Evolutionary conservation across 2,888 invertebrate species (phyloP).

Genomic region (Spilarctia lutea): DNA sequence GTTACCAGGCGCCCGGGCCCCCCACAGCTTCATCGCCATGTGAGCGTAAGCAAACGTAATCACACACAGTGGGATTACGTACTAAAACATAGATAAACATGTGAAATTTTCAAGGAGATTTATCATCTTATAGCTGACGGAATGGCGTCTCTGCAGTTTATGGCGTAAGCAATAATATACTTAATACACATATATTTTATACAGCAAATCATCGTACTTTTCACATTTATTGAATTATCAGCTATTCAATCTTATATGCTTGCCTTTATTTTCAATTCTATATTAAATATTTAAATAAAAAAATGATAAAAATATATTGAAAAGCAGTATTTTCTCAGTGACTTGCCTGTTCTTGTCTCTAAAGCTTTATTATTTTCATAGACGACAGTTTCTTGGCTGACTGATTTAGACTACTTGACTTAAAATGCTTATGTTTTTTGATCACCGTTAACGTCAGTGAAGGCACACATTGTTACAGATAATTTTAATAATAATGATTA

Average conservation of each 20-base stretch:
- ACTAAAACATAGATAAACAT: constrained; percentile 76
- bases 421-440: not conserved
- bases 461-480: not conserved
- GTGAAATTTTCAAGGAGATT: constrained; percentile 2
- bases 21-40: constrained; percentile 93
- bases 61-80: constrained; percentile 92
- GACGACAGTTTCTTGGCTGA: not conserved
- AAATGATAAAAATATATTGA: not conserved
- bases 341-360: not conserved
- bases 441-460: not conserved
- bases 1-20: constrained; percentile 92
- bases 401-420: not conserved
- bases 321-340: not conserved
- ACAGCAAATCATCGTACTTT: constrained; percentile 2
- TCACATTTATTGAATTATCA: not conserved
- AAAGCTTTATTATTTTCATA: not conserved
- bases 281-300: not conserved
- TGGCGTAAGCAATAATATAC: not conserved
- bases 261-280: not conserved
- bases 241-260: too few relatives aligned
- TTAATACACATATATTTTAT: not conserved
- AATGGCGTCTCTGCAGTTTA: not conserved
- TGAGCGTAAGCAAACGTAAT: constrained; percentile 94
- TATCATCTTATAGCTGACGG: not conserved
- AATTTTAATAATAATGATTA: too few relatives aligned